phyloP scores from a whole-genome alignment of 2,797 vertebrate species.

The Erpetoichthys calabaricus region DNA sequence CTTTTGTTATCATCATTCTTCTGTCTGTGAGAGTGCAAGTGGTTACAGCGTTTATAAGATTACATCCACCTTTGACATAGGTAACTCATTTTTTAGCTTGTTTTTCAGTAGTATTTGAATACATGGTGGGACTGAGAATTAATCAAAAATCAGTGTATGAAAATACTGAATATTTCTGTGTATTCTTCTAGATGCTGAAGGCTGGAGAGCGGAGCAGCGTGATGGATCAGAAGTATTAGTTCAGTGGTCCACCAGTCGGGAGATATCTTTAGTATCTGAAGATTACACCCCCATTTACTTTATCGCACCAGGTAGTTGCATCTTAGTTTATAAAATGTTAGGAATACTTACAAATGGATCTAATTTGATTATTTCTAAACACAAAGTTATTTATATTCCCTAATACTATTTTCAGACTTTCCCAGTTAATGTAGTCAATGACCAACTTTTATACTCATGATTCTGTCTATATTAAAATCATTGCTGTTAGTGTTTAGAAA shows the following conservation, averaged over 20 bases:
- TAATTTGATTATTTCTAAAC: no score
- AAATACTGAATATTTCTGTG: constrained; percentile 1
- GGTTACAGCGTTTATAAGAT: constrained; percentile 64
- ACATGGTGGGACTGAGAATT: not conserved
- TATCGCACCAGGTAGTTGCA: constrained; percentile 68
- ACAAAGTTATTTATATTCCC: no score
- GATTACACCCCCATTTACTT: constrained; percentile 90
- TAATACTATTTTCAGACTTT: no score
- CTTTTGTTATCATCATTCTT: constrained; percentile 93
- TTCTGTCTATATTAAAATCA: no score
- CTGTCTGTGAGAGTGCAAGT: constrained; percentile 66
- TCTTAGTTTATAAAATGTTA: no score
- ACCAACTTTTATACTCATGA: no score
- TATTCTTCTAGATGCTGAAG: constrained; percentile 54
- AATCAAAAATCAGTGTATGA: not conserved
- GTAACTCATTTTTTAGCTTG: constrained; percentile 38
- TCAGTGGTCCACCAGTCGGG: constrained; percentile 65
- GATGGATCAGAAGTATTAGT: constrained; percentile 59
- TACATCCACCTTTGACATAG: constrained; percentile 59
- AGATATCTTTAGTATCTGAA: constrained; percentile 74
- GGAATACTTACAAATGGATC: no score
- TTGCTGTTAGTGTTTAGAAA: no score
- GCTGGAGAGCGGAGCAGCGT: constrained; percentile 71
- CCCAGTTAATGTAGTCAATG: no score
- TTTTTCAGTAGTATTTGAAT: not conserved